Percentiles rank a stretch among this genome's conserved stretches.
phyloP scores from a whole-genome alignment of 2,888 invertebrate genomes.

The Herminia tarsipennalis region DNA sequence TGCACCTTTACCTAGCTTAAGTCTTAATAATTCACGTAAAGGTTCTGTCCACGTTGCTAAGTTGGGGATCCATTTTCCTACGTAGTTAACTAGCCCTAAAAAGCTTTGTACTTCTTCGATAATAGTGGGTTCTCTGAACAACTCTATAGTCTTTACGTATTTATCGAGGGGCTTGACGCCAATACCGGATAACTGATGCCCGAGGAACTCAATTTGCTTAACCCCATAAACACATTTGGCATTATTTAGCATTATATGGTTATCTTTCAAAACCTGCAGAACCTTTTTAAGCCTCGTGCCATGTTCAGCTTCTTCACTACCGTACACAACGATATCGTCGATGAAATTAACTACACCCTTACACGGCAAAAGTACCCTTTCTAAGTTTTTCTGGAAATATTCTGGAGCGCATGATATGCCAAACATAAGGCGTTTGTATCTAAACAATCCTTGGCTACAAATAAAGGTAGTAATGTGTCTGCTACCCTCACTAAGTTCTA shows the following conservation, averaged over 20 bases:
- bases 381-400: no score
- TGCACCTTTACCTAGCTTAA: neutral
- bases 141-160: neutral
- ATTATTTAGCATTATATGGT: no score
- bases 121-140: constrained; percentile 24
- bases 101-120: constrained; percentile 45
- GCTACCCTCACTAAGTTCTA: constrained; percentile 32
- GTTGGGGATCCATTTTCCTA: constrained; percentile 6
- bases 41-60: constrained; percentile 7
- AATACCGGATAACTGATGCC: neutral
- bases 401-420: no score
- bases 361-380: constrained; percentile 32
- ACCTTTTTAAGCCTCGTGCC: neutral
- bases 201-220: neutral
- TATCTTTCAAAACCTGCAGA: neutral
- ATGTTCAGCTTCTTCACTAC: constrained; percentile 15
- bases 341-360: constrained; percentile 40
- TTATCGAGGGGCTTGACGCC: constrained; percentile 5
- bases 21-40: neutral
- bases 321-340: constrained; percentile 43
- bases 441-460: no score
- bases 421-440: no score
- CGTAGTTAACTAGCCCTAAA: constrained; percentile 40
- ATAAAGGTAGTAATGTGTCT: no score
- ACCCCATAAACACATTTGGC: no score